Conservation (phyloP, 2,797 vertebrate species). For the Tapirus indicus region DNA sequence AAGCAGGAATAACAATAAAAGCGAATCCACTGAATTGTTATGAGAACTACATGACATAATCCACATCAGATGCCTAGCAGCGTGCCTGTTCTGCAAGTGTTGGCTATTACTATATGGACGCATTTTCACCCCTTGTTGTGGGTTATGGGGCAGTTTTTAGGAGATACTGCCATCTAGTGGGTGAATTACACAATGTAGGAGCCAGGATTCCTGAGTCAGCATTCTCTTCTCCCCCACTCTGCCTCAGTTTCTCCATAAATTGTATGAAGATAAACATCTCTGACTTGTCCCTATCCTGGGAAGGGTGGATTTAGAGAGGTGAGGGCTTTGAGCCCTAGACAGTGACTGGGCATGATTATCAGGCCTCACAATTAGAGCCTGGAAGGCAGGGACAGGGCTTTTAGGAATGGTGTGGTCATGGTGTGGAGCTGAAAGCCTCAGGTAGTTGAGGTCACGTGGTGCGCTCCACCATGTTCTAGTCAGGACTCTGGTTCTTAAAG, state of each 20-base stretch:
- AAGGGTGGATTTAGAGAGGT: neutral
- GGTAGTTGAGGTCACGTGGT: neutral
- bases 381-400: neutral
- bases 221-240: neutral
- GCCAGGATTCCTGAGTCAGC: neutral
- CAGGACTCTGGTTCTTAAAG: neutral
- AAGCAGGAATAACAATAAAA: neutral
- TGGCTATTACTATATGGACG: neutral
- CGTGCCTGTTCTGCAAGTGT: neutral
- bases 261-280: neutral
- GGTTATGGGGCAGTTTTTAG: neutral
- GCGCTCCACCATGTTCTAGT: neutral
- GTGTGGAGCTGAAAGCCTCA: neutral
- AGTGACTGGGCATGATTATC: neutral
- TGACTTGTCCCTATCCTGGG: neutral
- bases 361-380: neutral
- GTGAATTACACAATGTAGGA: neutral
- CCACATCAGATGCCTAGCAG: neutral
- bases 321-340: neutral
- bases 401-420: neutral
- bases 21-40: neutral
- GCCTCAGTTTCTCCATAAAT: constrained; percentile 29
- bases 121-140: neutral
- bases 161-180: constrained; percentile 51
- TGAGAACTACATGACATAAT: neutral